Base-by-base conservation (phyloP, 2,113 vertebrate genomes). In the Delphinapterus leucas region DNA sequence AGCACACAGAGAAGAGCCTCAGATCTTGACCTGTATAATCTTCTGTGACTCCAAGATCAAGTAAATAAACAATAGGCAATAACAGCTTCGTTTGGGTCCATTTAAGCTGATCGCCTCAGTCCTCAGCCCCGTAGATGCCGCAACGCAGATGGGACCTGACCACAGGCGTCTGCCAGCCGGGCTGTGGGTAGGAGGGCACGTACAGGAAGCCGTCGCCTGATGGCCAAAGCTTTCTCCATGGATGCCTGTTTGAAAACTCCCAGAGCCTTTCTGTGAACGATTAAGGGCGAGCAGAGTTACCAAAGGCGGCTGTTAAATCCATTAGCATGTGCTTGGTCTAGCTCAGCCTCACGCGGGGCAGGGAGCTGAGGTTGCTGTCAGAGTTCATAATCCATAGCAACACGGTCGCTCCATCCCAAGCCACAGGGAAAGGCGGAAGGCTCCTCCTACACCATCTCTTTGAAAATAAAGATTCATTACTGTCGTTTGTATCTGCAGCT, bases 31-130 rank as follows among this genome's bases (percentile, higher is more conserved):
- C 58, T 14, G 3, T 15, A 15, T 94, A 58, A 97, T 60, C 55
- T 88, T 49, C 83, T 77, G 31, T 85, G 85, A 97, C 91, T 96
- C 93, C 71, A 93, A 93, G 88, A 90, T 95, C 83, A 95, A 97
- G 92, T 95, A 96, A 96, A 97, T 97, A 95, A 95, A 33, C 97
- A 88, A 93, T 60, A 25, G 93, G 53, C 82, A 60, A 33, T 95
- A 88, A 97, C 82, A 0, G 31, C 70, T 91, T 63, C 58, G 0
- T 91, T 86, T 90, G 77, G 44, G 74, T 86, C 71, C 86, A 73
- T 71, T 97, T 95, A 96, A 85, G 60, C 71, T 80, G 86, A 91
- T 5, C 31, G 70, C 76, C 87, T 85, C 49, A 88, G 65, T 68
- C 70, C 21, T 47, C 88, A 12, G 73, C 23, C 28, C 5, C 0